Evolutionary conservation across 1,140 invertebrate species (phyloP), one percentile per base, ranked within the genome.

Genomic region (Bombus breviceps): DNA sequence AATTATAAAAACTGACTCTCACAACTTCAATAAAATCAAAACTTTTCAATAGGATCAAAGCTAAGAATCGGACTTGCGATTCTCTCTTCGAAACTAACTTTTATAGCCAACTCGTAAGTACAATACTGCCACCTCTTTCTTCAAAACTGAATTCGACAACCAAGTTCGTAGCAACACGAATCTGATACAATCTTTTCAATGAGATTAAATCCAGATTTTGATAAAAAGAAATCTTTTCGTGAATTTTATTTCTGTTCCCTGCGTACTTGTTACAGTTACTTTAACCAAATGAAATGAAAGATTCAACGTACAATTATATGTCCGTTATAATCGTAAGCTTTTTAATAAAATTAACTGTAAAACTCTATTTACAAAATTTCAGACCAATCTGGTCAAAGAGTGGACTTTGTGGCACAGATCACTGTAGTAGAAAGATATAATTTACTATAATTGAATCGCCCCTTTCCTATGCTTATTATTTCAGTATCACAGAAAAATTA

Each of bases 21-120:
- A 1, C 41, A 34, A 34, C 73, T 25, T 34, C 73, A 15, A 75
- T 75, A 53, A 75, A 75, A 75, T 25, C 18, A 18, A 75, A 75
- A 75, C 73, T 75, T 75, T 32, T 15, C 73, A 25, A 74, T 75
- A 9, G 43, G 43, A 75, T 75, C 18, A 34, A 53, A 75, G 43
- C n/a, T 53, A 34, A 53, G 43, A 75, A 53, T 75, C 15, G 28
- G 41, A 73, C n/a, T 32, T 5, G 32, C 73, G 32, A 74, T 34
- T 47, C 43, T 34, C 32, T 13, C 73, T 34, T 12, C 10, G 73
- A 25, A 53, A 25, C 41, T 12, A 75, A 75, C n/a, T 75, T 75
- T 74, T 28, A 47, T 2, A 53, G 18, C 32, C n/a, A 34, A 34
- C 73, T 25, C 41, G 5, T 22, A 53, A 53, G 22, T 34, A 32